Base-by-base conservation (phyloP, 2,888 invertebrate genomes). In the Coenonympha glycerion region DNA sequence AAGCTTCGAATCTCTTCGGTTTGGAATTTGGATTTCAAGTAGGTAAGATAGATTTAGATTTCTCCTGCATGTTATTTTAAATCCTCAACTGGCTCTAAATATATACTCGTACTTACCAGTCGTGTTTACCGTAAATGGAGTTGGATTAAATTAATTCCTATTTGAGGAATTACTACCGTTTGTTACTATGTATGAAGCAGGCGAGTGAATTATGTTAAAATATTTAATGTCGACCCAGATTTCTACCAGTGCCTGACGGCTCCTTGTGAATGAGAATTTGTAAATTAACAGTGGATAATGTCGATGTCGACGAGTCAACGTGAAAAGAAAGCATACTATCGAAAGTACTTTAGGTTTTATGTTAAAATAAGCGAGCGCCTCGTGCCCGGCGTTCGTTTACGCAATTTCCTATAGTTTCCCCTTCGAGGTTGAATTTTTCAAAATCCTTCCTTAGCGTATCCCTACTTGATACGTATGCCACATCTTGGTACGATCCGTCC, bases 211-310 rank as follows among this genome's bases (percentile, higher is more conserved):
- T 71, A 72, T 72, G 67, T 71, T 70, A 68, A 73, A 74, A 78
- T 69, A 63, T 70, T 75, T 71, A 66, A 70, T 69, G 65, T 61
- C 69, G 76, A 75, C 79, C 81, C 68, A 79, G 69, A 73, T 80
- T 61, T 57, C 60, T 56, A 56, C 36, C 47, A 66, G 69, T 66
- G 68, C 68, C 66, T 56, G 61, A 57, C 63, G 60, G 64, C 74
- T 77, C 70, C 78, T 74, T 77, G 71, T 77, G 79, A 75, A 73
- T 45, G 44, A 39, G 42, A 49, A n/a, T n/a, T 37, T 50, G 47
- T 53, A 39, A 49, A 53, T 57, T 53, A 47, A 52, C 28, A 49
- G 30, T 46, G 24, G 44, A 53, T 44, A 48, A 42, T 34, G 40
- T 51, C 6, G 19, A 19, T 33, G 39, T 53, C 6, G 24, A 19